phyloP scores from a whole-genome alignment of 92 coral and sea anemone genomes.

The Zoanthus gigantus region DNA sequence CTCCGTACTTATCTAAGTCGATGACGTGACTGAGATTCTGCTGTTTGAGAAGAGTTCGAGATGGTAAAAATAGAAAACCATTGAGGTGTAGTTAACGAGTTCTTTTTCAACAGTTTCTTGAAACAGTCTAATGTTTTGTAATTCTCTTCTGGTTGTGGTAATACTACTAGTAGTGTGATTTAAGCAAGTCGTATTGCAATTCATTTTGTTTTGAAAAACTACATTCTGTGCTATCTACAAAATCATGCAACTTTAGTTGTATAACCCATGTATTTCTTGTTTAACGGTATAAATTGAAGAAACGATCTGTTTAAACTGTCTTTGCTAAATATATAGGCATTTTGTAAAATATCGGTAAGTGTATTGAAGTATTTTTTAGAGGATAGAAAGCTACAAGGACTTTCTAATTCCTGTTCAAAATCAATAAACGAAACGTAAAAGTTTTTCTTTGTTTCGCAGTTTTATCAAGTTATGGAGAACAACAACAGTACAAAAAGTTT shows the following conservation, averaged over 20 bases:
- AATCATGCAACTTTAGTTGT: background rate
- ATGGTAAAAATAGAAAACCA: background rate
- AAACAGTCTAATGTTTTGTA: too few relatives aligned
- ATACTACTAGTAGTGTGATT: background rate
- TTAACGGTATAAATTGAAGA: too few relatives aligned
- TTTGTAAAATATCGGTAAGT: too few relatives aligned
- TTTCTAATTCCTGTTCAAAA: background rate
- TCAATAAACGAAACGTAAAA: background rate
- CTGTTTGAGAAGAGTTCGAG: background rate
- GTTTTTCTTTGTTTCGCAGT: background rate
- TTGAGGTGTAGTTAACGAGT: background rate
- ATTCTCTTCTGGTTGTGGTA: too few relatives aligned
- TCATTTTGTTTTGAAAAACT: background rate
- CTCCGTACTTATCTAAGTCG: background rate
- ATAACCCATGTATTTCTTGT: too few relatives aligned
- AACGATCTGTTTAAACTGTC: too few relatives aligned
- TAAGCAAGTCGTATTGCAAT: background rate
- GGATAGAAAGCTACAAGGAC: too few relatives aligned
- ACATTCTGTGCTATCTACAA: background rate
- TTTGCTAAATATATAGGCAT: too few relatives aligned
- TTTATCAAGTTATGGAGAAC: constrained; percentile 1
- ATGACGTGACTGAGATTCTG: background rate
- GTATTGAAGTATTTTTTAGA: too few relatives aligned
- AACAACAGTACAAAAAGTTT: constrained; percentile 23
- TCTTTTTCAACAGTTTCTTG: background rate